Evolutionary conservation across 2,797 vertebrate genomes (phyloP), one percentile per base, ranked within the genome.

Genomic region (Enteromius treurensis): DNA sequence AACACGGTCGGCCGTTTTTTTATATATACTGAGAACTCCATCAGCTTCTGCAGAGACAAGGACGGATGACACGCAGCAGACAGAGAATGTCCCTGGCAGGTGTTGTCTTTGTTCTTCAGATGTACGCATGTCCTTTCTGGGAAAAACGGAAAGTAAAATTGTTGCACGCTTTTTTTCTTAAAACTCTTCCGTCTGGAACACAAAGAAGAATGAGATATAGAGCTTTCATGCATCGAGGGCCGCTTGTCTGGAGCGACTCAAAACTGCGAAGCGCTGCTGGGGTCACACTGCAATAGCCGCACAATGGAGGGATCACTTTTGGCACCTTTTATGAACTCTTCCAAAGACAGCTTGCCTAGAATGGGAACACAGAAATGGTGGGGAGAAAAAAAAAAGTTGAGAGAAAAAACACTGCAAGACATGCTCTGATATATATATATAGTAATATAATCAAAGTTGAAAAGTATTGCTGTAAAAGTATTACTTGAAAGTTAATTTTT

Each of bases 291-390:
- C 92, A 99, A 96, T 95, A 99, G 95, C 90, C 98, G 95, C 83
- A 99, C 98, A 53, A 99, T 99, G 92, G 98, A 99, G 1, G 98
- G 98, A 93, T 99, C 98, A 15, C 97, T 99, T 95, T 99, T 99
- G 95, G 98, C 98, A 88, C 98, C 98, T 94, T 95, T 95, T 95
- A 99, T 99, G 91, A 99, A 99, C 91, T 99, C 98, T 91, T 99
- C 98, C 94, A 99, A 93, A 21, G 98, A 99, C 60, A 99, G 90
- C 90, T 98, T 98, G 73, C 98, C 98, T 99, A 92, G 53, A 87
- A 1, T 21, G 34, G 19, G 65, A 47, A 79, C 5, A 37, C 53
- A 73, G 14, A 80, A 2, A 82, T 5, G 85, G 6, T 70, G 13
- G 45, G 60, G 3, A 3, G 53, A 55, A 7, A 3, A 23, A 6